Base-by-base conservation (phyloP, 2,797 vertebrate genomes). In the Syndactyla subalaris region DNA sequence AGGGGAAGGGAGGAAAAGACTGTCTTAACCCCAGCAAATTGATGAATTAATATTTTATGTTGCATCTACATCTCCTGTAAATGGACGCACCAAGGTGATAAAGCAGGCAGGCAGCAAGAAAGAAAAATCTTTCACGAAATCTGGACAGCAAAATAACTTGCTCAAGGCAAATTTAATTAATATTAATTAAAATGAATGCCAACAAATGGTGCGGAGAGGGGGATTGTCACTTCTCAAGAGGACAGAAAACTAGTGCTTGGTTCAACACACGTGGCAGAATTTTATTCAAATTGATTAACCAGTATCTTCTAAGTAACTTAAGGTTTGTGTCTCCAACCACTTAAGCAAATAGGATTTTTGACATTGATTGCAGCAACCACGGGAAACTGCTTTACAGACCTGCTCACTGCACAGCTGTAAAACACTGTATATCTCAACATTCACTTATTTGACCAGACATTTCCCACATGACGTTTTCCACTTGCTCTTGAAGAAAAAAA, bases 81-180 rank as follows among this genome's bases (percentile, higher is more conserved):
- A 66, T 41, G 74, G 78, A 75, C 29, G 51, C 29, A 26, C 20
- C 8, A 16, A 46, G 51, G 62, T 61, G 43, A 68, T 34, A 48
- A 95, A 66, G 83, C 49, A 78, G 39, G 49, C 68, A 48, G 58
- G 49, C 61, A 55, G 68, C 54, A 58, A 75, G n/a, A 68, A 55
- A 27, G 32, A 58, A 81, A 85, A 92, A 73, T 22, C 70, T 84
- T 88, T 65, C 26, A 24, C 36, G 27, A 92, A 84, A 62, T 80
- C 46, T 66, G 43, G 39, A 57, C 21, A 16, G 62, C 24, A 78
- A 93, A 95, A 75, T 55, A 91, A 74, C 14, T 73, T 6, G 19
- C 62, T 88, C 45, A 14, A 90, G 73, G 76, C 66, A 89, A 80
- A 89, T 85, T 84, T 86, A 83, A 93, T 92, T 92, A 88, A 88